Percentiles rank a stretch among this genome's conserved stretches.
Evolutionary conservation across 2,888 invertebrate species (phyloP).

Genomic region (Coenonympha arcania): DNA sequence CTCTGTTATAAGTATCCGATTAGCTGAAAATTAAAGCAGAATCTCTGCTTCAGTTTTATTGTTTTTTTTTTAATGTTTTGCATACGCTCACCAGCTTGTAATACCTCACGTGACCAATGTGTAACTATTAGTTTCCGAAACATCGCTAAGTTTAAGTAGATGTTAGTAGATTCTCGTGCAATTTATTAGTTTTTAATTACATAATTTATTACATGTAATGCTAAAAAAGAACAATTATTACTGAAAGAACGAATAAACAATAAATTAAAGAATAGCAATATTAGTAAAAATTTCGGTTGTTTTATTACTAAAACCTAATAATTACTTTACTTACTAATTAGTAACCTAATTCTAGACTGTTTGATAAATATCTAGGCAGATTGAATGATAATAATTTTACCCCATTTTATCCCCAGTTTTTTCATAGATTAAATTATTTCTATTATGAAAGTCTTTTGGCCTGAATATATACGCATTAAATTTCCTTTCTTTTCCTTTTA

Average conservation of each 20-base stretch:
- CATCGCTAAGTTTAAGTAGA: conserved; percentile 63
- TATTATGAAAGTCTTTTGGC: too few species aligned
- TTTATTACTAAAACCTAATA: conserved; percentile 38
- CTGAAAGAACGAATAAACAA: conserved; percentile 69
- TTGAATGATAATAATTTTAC: too few species aligned
- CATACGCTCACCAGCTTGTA: conserved; percentile 4
- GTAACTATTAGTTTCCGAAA: conserved; percentile 46
- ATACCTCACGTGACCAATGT: conserved; percentile 28
- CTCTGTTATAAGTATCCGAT: too few species aligned
- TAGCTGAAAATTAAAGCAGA: too few species aligned
- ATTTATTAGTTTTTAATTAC: conserved; percentile 62
- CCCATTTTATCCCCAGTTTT: too few species aligned
- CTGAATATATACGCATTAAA: too few species aligned
- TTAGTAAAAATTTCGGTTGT: conserved; percentile 55
- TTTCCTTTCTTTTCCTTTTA: too few species aligned
- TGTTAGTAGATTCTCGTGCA: conserved; percentile 65
- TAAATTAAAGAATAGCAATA: conserved; percentile 68
- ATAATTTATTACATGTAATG: conserved; percentile 51
- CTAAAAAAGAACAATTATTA: conserved; percentile 59
- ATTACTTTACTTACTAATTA: too few species aligned
- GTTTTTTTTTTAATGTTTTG: background rate
- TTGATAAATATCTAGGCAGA: too few species aligned
- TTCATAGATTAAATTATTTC: too few species aligned
- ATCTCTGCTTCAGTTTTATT: background rate
- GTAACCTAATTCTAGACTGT: too few species aligned